Evolutionary conservation across 2,113 vertebrate species (phyloP).

Genomic region (Pionites leucogaster): DNA sequence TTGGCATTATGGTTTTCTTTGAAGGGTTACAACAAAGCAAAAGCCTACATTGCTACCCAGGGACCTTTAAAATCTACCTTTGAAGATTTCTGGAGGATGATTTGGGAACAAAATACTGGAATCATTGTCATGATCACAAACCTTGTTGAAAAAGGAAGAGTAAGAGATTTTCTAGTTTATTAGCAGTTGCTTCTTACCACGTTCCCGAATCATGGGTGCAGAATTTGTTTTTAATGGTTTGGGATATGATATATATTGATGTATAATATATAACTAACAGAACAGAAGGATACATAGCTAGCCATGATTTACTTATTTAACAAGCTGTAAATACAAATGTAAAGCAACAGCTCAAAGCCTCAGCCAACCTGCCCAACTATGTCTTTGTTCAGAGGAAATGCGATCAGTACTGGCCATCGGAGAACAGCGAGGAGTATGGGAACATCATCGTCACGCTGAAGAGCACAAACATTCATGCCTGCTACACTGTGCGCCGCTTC

Average conservation of each 20-base stretch:
- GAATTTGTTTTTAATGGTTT: not conserved
- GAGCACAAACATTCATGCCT: slow-evolving; percentile 94
- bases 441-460: slow-evolving; percentile 93
- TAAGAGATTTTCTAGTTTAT: slow-evolving; percentile 70
- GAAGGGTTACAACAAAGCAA: slow-evolving; percentile 96
- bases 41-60: slow-evolving; percentile 97
- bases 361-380: not conserved
- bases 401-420: slow-evolving; percentile 97
- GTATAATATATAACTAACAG: not conserved
- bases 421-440: slow-evolving; percentile 96
- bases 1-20: slow-evolving; percentile 68
- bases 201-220: not conserved
- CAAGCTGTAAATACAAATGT: not conserved
- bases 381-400: slow-evolving; percentile 89
- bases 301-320: not conserved
- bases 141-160: slow-evolving; percentile 98
- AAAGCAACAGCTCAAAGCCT: not conserved
- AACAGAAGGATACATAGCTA: not conserved
- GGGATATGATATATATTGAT: not conserved
- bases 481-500: slow-evolving; percentile 93
- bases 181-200: not conserved
- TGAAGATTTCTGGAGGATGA: slow-evolving; percentile 99
- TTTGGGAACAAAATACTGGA: slow-evolving; percentile 97
- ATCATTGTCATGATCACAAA: slow-evolving; percentile 99
- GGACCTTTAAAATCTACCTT: slow-evolving; percentile 98